These are phyloP conservation scores for Marronus borbonicus DNA, from an alignment of 2,888 invertebrate genomes.

Conservation along the genomic window DNA sequence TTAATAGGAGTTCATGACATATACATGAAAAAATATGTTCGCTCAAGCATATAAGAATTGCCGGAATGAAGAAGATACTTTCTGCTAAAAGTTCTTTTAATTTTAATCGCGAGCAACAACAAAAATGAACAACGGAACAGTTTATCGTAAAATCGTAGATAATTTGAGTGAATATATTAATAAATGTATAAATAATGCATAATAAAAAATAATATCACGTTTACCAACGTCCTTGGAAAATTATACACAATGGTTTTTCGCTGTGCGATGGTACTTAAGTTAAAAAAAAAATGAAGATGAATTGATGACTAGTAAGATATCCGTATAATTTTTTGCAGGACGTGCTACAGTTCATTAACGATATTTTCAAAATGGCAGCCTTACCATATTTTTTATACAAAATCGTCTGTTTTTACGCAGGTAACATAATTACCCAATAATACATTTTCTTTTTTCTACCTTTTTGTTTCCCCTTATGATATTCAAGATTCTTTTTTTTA, in stretches of 20 bases:
- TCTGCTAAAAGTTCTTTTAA: not conserved
- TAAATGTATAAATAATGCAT: slow-evolving; percentile 50
- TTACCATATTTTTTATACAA: slow-evolving; percentile 67
- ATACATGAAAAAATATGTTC: slow-evolving; percentile 55
- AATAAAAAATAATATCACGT: slow-evolving; percentile 47
- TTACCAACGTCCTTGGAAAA: slow-evolving; percentile 47
- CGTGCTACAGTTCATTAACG: slow-evolving; percentile 54
- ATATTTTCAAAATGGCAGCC: slow-evolving; percentile 62
- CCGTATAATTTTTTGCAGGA: slow-evolving; percentile 55
- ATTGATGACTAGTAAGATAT: slow-evolving; percentile 30
- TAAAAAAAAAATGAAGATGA: no score
- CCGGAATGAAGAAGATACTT: not conserved
- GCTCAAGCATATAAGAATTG: slow-evolving; percentile 53
- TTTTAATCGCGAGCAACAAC: not conserved
- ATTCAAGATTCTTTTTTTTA: slow-evolving; percentile 65
- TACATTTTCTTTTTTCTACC: slow-evolving; percentile 58
- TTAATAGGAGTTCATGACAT: slow-evolving; percentile 52
- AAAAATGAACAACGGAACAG: not conserved
- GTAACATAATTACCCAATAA: slow-evolving; percentile 57
- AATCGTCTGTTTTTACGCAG: slow-evolving; percentile 50
- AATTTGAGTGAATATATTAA: slow-evolving; percentile 56
- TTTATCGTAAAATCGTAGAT: not conserved
- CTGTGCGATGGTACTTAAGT: not conserved
- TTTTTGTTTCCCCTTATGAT: slow-evolving; percentile 61
- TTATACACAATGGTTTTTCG: slow-evolving; percentile 44